Evolutionary conservation across 2,797 vertebrate genomes (phyloP).

Genomic region (Pempheris klunzingeri): DNA sequence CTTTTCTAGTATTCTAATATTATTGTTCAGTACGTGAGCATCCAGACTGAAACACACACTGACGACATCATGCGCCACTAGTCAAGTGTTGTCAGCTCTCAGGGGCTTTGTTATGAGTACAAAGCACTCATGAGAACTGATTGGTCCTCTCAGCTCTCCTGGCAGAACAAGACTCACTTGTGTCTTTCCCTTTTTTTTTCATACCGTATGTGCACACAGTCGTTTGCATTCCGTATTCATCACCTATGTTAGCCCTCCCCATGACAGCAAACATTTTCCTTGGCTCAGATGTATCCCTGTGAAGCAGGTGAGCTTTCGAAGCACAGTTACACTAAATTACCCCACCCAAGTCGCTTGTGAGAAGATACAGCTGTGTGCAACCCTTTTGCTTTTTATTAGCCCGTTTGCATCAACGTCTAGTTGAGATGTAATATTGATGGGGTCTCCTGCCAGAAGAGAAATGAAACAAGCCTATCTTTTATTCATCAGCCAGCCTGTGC

Average conservation of each 20-base stretch:
- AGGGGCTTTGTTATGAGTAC: constrained; percentile 36
- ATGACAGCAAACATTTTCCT: constrained; percentile 43
- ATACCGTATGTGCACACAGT: neutral
- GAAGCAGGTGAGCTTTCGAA: constrained; percentile 35
- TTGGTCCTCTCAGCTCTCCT: constrained; percentile 20
- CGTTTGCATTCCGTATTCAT: constrained; percentile 10
- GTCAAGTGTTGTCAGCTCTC: constrained; percentile 39
- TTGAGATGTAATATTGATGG: constrained; percentile 70
- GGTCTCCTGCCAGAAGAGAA: constrained; percentile 51
- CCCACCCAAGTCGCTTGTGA: neutral
- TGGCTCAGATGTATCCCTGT: constrained; percentile 11
- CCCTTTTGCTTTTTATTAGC: constrained; percentile 24
- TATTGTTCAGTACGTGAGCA: neutral
- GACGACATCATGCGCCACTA: constrained; percentile 7
- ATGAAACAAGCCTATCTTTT: constrained; percentile 66
- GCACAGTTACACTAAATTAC: neutral
- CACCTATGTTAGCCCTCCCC: constrained; percentile 16
- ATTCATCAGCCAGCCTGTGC: constrained; percentile 68
- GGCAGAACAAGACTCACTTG: constrained; percentile 30
- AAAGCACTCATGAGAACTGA: constrained; percentile 35
- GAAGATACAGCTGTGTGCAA: constrained; percentile 4
- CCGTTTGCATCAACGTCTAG: constrained; percentile 45
- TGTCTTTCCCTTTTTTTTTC: neutral
- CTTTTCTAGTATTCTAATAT: neutral
- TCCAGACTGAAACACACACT: constrained; percentile 12